phyloP scores from a whole-genome alignment of 1,140 invertebrate species.

The Chlorops oryzae region DNA sequence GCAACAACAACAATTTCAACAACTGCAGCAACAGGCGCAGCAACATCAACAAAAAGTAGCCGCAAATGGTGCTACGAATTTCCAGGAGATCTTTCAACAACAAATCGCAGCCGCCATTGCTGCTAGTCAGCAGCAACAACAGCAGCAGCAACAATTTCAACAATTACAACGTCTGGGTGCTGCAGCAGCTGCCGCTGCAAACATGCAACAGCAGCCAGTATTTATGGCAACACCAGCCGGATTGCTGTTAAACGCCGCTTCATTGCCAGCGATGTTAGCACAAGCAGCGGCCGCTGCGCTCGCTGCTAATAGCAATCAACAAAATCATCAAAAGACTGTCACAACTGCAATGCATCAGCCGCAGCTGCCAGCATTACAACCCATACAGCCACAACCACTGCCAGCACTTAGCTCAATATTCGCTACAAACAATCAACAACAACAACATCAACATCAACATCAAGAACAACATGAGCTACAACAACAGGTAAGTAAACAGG shows the following conservation, averaged over 20 bases:
- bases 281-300: constrained; percentile 36
- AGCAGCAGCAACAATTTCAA: constrained; percentile 27
- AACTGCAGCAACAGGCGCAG: constrained; percentile 13
- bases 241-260: constrained; percentile 36
- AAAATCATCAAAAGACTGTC: constrained; percentile 30
- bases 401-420: constrained; percentile 43
- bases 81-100: constrained; percentile 39
- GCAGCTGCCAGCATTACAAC: constrained; percentile 34
- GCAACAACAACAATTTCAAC: constrained; percentile 19
- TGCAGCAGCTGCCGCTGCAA: constrained; percentile 27
- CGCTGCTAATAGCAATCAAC: constrained; percentile 33
- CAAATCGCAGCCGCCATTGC: constrained; percentile 31
- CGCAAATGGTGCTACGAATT: constrained; percentile 18
- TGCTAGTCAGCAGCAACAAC: constrained; percentile 34
- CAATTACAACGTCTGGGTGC: constrained; percentile 31
- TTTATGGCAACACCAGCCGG: constrained; percentile 44
- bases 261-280: constrained; percentile 38
- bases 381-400: constrained; percentile 19
- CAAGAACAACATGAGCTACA: constrained; percentile 22
- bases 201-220: constrained; percentile 28
- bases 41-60: constrained; percentile 15
- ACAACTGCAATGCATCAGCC: constrained; percentile 21
- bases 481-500: constrained; percentile 1
- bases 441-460: constrained; percentile 17
- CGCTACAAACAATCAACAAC: constrained; percentile 20